Base-by-base conservation (phyloP, 1,140 invertebrate genomes). In the Orius insidiosus region DNA sequence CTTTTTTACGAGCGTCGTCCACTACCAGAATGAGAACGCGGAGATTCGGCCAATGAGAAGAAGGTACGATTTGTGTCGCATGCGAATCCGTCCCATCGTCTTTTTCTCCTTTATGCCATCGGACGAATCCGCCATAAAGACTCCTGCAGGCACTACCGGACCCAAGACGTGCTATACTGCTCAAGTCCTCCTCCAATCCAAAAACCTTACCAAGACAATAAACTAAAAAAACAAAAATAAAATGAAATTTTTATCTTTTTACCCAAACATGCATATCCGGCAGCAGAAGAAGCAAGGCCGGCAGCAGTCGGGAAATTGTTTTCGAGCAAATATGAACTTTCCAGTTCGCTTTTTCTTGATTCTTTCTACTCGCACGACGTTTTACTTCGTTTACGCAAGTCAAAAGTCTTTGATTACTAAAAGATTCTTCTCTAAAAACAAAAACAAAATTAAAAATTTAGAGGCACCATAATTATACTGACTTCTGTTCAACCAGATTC, bases 281-380 rank as follows among this genome's bases (percentile, higher is more conserved):
- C 90, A 47, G 96, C 95, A 51, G 93, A 97, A 3, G 92, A 97
- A 5, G 96, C 95, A 18, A 99, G 67, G 1, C 96, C 96, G 51
- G 95, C 93, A 15, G 93, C 93, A 13, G 94, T 98, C 13, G 96
- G 95, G 62, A 99, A 99, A 69, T 98, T 98, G 64, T 98, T 99
- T 56, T 78, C 75, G 94, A 98, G 60, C 79, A 86, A 53, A 97
- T 83, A 53, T 81, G 80, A 16, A 96, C 56, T 57, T 87, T 79
- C 76, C 78, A 85, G 5, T 67, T 56, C 6, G 7, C 16, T 11
- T 10, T 36, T 30, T 47, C 24, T 34, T n/a, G 7, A 37, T 57
- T 58, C 57, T 62, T 60, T 63, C 70, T 60, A 44, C 65, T 51
- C 9, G 50, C 55, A 39, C 56, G 44, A 40, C 53, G 50, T 49